These are phyloP conservation scores for Apotomis capreana DNA, from an alignment of 2,888 invertebrate species.

Conservation along the genomic window DNA sequence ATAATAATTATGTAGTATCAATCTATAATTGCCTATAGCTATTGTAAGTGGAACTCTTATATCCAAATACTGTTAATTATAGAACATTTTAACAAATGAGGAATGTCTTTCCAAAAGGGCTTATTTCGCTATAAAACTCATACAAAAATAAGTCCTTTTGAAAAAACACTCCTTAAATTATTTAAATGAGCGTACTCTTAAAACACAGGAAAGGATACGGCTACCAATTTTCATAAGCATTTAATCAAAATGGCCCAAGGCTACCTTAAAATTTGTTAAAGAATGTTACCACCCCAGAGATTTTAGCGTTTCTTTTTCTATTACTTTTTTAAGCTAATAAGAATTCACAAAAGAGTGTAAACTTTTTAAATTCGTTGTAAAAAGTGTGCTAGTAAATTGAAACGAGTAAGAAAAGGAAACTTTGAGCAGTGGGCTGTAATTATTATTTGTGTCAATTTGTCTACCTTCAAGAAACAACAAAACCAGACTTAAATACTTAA, in stretches of 20 bases:
- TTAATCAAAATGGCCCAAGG: slow-evolving; percentile 50
- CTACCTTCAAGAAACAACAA: neutral
- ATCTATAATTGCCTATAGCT: too few species aligned
- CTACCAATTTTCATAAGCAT: slow-evolving; percentile 48
- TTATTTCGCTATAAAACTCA: too few species aligned
- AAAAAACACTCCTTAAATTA: too few species aligned
- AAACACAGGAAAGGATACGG: slow-evolving; percentile 45
- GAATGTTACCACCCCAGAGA: slow-evolving; percentile 44
- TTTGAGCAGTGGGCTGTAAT: neutral
- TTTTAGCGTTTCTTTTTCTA: slow-evolving; percentile 33
- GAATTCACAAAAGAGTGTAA: slow-evolving; percentile 43
- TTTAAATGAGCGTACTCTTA: slow-evolving; percentile 42
- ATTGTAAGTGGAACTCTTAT: too few species aligned
- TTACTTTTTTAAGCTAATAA: slow-evolving; percentile 40
- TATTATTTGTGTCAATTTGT: slow-evolving; percentile 1
- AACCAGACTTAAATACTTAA: neutral
- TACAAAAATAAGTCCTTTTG: too few species aligned
- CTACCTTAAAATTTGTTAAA: slow-evolving; percentile 47
- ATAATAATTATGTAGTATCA: too few species aligned
- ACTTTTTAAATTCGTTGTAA: slow-evolving; percentile 47
- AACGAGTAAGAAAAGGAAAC: slow-evolving; percentile 8
- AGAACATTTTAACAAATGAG: neutral
- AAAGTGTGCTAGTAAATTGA: slow-evolving; percentile 46
- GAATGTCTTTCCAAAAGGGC: too few species aligned
- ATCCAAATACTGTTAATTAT: slow-evolving; percentile 13